Conservation (phyloP, 2,888 invertebrate species). For the Spisula solida region DNA sequence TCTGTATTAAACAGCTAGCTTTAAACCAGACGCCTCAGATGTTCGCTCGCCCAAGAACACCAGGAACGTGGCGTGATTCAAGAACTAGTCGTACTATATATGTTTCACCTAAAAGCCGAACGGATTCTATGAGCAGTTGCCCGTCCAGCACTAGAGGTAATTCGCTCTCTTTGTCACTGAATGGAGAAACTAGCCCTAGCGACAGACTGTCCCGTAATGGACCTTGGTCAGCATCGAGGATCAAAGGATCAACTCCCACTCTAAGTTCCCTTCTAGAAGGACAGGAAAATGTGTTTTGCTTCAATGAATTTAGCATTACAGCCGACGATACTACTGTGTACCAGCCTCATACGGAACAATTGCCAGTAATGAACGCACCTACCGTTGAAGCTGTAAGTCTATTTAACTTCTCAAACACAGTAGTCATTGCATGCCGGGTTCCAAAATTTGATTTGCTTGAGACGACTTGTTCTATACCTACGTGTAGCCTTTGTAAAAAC, state of each 20-base stretch:
- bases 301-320: neutral
- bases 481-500: too few relatives aligned
- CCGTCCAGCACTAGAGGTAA: neutral
- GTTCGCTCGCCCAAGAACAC: conserved; percentile 23
- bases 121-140: neutral
- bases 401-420: too few relatives aligned
- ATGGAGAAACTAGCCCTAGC: neutral
- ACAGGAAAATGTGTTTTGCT: neutral
- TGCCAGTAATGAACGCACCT: neutral
- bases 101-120: neutral
- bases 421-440: too few relatives aligned
- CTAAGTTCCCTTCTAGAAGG: neutral
- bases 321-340: neutral
- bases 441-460: too few relatives aligned
- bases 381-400: neutral
- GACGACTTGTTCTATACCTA: too few relatives aligned
- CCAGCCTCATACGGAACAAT: neutral
- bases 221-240: neutral
- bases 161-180: neutral
- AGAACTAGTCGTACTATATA: neutral
- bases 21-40: neutral
- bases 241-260: neutral
- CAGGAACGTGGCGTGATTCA: neutral
- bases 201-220: neutral
- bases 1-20: too few relatives aligned